Base-by-base conservation (phyloP, 2,888 invertebrate species). In the Tribolium freemani region DNA sequence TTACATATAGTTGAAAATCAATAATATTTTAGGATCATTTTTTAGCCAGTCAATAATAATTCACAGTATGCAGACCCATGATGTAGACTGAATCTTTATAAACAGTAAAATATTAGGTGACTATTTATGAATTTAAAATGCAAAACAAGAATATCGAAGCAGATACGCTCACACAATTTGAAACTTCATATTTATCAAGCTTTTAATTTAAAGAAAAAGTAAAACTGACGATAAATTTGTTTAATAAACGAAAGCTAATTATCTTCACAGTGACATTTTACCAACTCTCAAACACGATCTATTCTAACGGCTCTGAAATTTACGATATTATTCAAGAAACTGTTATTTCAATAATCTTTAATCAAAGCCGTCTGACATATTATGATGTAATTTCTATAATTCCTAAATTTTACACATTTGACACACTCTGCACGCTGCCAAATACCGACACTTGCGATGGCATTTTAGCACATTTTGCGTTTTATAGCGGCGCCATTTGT, bases 231-330 rank as follows among this genome's bases (percentile, higher is more conserved):
- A 16, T 21, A 20, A 51, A 53, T 16, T 53, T 53, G 21, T 1
- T 21, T 10, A 21, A 20, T 5, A 20, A 21, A 20, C 21, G 53
- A 20, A 21, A 21, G 8, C 21, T 53, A 53, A 53, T 21, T 53
- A 53, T 21, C 53, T n/a, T 31, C 9, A 8, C 5, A 9, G 31
- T 31, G 16, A 16, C 16, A 16, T 53, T 51, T 21, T 53, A 53
- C 16, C 10, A 20, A 21, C 53, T 8, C 21, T 53, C 10, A 4
- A n/a, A 53, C 20, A 21, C 20, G 5, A 21, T 20, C 21, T 53
- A n/a, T 5, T 53, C 53, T 53, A 53, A 53, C 53, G 53, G 53
- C 16, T 53, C 8, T n/a, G 8, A 8, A 53, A 53, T 53, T 53
- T 53, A 53, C 21, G 53, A 53, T 21, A 20, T 31, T 31, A 31